Conservation (phyloP, 1,140 invertebrate species). For the Probaryconus sp. region DNA sequence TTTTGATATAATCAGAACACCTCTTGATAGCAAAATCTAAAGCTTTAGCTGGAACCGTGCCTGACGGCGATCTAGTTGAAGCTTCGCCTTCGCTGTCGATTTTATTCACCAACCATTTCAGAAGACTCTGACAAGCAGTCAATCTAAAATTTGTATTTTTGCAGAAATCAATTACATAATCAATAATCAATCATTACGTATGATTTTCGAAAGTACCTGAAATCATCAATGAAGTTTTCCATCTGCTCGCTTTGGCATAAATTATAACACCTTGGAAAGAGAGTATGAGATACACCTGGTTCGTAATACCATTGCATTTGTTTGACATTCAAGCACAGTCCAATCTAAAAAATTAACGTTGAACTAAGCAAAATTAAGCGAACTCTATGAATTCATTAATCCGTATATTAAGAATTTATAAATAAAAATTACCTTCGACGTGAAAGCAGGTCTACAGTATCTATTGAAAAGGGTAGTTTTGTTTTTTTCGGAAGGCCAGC, state of each 20-base stretch:
- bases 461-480: constrained; percentile 85
- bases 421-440: constrained; percentile 85
- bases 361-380: constrained; percentile 6
- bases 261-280: constrained; percentile 93
- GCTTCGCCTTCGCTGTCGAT: constrained; percentile 80
- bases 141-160: constrained; percentile 79
- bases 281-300: constrained; percentile 86
- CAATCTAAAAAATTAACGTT: constrained; percentile 75
- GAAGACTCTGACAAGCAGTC: constrained; percentile 89
- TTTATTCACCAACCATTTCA: constrained; percentile 85
- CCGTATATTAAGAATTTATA: background rate
- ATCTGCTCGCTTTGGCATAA: constrained; percentile 91
- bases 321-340: constrained; percentile 88
- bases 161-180: no score
- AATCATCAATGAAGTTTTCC: constrained; percentile 93
- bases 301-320: constrained; percentile 95
- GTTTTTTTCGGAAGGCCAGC: constrained; percentile 81
- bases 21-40: constrained; percentile 89
- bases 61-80: constrained; percentile 79
- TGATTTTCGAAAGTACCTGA: constrained; percentile 71
- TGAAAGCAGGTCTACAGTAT: constrained; percentile 90
- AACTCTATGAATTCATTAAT: background rate
- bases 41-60: constrained; percentile 84
- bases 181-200: no score
- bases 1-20: constrained; percentile 86